These are phyloP conservation scores for Corynorhinus townsendii DNA, from an alignment of 2,113 vertebrate genomes.

Conservation along the genomic window DNA sequence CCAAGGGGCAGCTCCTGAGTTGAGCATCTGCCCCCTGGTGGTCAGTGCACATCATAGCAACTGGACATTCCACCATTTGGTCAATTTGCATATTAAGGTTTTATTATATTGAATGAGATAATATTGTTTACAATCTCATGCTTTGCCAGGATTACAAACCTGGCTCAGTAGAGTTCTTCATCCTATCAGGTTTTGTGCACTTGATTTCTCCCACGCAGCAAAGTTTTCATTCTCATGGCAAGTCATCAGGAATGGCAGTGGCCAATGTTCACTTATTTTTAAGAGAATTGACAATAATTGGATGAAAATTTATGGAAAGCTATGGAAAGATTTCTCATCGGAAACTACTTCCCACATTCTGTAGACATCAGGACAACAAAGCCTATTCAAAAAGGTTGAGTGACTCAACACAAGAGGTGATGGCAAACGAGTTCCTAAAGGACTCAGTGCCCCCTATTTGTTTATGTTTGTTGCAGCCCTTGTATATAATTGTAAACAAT, in stretches of 20 bases:
- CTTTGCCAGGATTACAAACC: neutral
- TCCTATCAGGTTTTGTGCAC: neutral
- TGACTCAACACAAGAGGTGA: neutral
- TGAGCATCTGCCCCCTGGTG: no score
- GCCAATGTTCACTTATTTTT: neutral
- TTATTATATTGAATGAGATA: no score
- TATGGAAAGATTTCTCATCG: neutral
- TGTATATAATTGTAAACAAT: neutral
- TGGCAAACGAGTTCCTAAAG: neutral
- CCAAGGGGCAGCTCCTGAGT: no score
- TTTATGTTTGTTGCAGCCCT: neutral
- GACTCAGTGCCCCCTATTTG: neutral
- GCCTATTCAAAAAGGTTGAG: neutral
- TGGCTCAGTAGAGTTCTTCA: neutral
- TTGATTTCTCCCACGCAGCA: neutral
- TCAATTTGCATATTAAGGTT: no score
- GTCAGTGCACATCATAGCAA: no score
- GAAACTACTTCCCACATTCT: neutral
- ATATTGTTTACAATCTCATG: neutral
- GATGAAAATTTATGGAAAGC: no score
- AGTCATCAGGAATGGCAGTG: neutral
- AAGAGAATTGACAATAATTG: neutral
- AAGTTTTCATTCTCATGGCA: neutral
- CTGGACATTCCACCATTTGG: no score
- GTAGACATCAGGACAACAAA: neutral